Evolutionary conservation across 2,113 vertebrate species (phyloP).

Genomic region (Sander lucioperca): DNA sequence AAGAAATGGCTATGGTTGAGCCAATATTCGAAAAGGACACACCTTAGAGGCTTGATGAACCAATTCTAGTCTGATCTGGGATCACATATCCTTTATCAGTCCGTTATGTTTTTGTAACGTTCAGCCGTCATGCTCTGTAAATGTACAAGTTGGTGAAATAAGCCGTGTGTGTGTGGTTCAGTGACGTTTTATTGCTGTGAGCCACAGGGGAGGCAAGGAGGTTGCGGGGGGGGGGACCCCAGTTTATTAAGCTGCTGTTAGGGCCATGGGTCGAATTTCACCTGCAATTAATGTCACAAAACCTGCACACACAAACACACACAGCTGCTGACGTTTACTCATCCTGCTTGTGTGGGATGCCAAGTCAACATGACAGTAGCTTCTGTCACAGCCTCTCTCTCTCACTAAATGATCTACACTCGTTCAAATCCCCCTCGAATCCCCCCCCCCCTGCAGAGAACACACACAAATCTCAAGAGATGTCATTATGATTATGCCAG

Average conservation of each 20-base stretch:
- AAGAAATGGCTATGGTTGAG: neutral
- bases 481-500: conserved; percentile 16
- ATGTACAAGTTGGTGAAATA: neutral
- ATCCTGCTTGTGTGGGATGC: conserved; percentile 73
- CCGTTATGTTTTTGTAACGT: neutral
- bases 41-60: neutral
- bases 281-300: conserved; percentile 73
- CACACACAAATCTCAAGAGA: conserved; percentile 11
- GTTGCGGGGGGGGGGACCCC: neutral
- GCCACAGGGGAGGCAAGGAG: conserved; percentile 39
- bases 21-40: neutral
- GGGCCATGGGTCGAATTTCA: conserved; percentile 73
- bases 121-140: conserved; percentile 9
- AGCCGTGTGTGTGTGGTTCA: neutral
- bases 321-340: conserved; percentile 80
- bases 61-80: neutral
- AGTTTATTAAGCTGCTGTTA: conserved; percentile 73
- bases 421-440: conserved; percentile 10
- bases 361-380: conserved; percentile 71
- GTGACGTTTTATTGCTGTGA: conserved; percentile 63
- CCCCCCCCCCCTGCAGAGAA: conserved; percentile 6
- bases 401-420: conserved; percentile 35
- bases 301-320: conserved; percentile 4
- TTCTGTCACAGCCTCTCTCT: conserved; percentile 44
- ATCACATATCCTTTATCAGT: conserved; percentile 12